A percentile compares a stretch with the other conserved stretches of the same genome.
Conservation (phyloP, 2,797 vertebrate genomes). For the Steatocranus sp. region DNA sequence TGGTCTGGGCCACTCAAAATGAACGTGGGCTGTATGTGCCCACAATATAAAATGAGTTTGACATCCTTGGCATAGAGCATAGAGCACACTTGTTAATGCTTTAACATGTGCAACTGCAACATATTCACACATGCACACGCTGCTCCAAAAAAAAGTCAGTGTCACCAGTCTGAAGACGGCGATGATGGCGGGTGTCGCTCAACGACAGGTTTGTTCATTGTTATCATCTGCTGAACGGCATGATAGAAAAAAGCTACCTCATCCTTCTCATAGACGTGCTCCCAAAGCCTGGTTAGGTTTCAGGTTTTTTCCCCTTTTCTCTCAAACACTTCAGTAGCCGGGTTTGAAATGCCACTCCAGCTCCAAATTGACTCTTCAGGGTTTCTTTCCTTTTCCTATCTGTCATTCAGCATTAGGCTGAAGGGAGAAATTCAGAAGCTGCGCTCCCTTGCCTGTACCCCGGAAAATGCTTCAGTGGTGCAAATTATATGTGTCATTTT, state of each 20-base stretch:
- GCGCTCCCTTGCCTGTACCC: conserved; percentile 1
- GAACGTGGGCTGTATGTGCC: not conserved
- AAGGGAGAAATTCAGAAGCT: conserved; percentile 13
- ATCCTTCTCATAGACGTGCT: conserved; percentile 34
- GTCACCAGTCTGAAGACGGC: not conserved
- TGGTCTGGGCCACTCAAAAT: not conserved
- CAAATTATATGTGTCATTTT: conserved; percentile 28
- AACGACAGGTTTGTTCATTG: conserved; percentile 29
- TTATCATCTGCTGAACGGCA: conserved; percentile 31
- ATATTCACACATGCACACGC: not conserved
- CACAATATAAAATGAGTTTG: not conserved
- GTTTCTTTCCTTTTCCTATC: conserved; percentile 51
- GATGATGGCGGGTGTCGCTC: not conserved
- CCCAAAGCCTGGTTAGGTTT: conserved; percentile 33
- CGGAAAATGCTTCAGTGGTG: conserved; percentile 20
- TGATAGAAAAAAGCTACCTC: conserved; percentile 33
- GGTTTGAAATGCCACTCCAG: conserved; percentile 66
- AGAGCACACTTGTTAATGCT: not conserved
- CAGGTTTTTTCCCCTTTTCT: conserved; percentile 20
- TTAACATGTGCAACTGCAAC: not conserved
- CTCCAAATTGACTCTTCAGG: conserved; percentile 68
- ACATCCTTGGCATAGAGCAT: not conserved
- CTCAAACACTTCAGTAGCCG: conserved; percentile 49
- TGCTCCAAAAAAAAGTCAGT: not conserved
- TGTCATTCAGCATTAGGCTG: conserved; percentile 64